A percentile compares a stretch with the other conserved stretches of the same genome.
Conservation (phyloP, 2,888 invertebrate genomes). For the Patella ulyssiponensis region DNA sequence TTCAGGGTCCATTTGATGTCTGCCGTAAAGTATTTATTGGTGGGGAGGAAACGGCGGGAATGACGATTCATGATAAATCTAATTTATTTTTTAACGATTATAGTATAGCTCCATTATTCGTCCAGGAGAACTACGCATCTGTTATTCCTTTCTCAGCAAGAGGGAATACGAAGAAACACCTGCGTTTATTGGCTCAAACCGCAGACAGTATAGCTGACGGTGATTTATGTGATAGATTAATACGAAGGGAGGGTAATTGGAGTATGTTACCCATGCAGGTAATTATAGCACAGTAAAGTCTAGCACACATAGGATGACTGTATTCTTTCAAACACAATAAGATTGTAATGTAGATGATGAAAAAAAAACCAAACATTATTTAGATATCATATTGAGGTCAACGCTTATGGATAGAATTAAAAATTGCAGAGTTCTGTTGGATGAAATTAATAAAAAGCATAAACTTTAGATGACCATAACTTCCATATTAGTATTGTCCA, state of each 20-base stretch:
- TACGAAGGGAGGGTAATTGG: constrained; percentile 85
- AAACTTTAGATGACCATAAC: no score
- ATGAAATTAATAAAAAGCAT: no score
- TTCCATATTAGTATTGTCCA: no score
- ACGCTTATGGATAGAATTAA: no score
- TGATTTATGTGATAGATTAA: constrained; percentile 86
- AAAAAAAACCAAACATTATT: no score
- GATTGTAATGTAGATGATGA: no score
- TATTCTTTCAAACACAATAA: no score
- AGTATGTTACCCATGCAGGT: constrained; percentile 85
- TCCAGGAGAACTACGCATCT: constrained; percentile 95
- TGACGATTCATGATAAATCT: constrained; percentile 80
- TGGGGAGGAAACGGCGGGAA: constrained; percentile 65
- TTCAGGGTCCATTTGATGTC: constrained; percentile 93
- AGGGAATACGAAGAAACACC: constrained; percentile 74
- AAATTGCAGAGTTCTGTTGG: no score
- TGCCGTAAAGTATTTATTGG: constrained; percentile 86
- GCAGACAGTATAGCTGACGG: constrained; percentile 90
- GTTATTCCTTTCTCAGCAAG: constrained; percentile 81
- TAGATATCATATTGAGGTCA: no score
- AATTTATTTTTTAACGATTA: constrained; percentile 98
- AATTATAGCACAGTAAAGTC: neutral
- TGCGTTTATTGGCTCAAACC: constrained; percentile 82
- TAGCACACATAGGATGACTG: no score
- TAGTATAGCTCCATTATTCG: constrained; percentile 94